phyloP scores from a whole-genome alignment of 2,888 invertebrate genomes.

The Amphipyra tragopoginis region DNA sequence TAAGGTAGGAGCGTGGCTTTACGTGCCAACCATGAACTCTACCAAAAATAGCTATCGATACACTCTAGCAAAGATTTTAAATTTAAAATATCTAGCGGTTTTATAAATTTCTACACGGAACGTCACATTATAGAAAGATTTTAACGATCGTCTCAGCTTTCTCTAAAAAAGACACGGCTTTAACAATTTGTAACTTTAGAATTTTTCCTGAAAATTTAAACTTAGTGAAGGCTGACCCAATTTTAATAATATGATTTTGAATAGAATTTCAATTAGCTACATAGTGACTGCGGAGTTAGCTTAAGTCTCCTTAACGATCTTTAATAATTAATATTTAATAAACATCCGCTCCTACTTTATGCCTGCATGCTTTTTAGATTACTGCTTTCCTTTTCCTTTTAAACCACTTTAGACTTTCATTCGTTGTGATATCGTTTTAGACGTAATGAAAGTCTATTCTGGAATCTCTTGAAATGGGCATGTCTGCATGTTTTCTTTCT shows the following conservation, averaged over 20 bases:
- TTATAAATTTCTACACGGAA: constrained; percentile 43
- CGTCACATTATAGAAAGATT: constrained; percentile 46
- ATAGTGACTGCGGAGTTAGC: constrained; percentile 60
- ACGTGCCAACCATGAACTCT: constrained; percentile 35
- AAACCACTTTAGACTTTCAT: constrained; percentile 75
- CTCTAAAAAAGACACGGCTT: constrained; percentile 49
- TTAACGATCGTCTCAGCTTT: constrained; percentile 46
- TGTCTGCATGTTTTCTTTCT: constrained; percentile 85
- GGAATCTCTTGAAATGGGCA: constrained; percentile 76
- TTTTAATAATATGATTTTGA: constrained; percentile 59
- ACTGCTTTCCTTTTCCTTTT: constrained; percentile 77
- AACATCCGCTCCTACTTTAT: constrained; percentile 87
- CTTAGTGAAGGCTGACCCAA: constrained; percentile 63
- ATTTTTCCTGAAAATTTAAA: constrained; percentile 51
- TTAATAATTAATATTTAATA: constrained; percentile 59
- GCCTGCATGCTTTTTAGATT: constrained; percentile 81
- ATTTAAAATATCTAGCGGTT: constrained; percentile 38
- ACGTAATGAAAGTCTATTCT: constrained; percentile 72
- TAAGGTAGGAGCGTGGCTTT: constrained; percentile 86
- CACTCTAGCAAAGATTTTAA: constrained; percentile 36
- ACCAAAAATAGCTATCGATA: constrained; percentile 34
- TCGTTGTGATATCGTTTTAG: constrained; percentile 54
- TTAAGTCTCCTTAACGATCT: constrained; percentile 53
- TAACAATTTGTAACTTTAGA: constrained; percentile 50
- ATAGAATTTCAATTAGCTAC: constrained; percentile 59